Conservation (phyloP, 2,797 vertebrate species). For the Gymnopithys bicolor region DNA sequence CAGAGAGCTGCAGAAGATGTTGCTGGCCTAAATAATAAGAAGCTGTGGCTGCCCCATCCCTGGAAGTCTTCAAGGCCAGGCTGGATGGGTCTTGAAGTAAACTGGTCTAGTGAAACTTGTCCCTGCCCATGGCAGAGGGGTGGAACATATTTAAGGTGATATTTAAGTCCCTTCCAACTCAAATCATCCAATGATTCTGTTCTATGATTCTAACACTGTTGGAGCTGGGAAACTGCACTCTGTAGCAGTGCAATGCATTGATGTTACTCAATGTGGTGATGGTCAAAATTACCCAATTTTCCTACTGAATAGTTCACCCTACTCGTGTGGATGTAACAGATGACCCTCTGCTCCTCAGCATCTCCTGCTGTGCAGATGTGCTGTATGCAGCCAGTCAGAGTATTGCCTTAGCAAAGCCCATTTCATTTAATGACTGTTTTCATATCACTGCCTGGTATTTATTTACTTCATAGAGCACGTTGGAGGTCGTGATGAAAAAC, state of each 20-base stretch:
- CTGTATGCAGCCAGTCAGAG: background rate
- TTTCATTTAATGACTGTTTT: slow-evolving; percentile 42
- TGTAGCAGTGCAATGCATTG: background rate
- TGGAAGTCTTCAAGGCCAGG: background rate
- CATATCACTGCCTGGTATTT: slow-evolving; percentile 62
- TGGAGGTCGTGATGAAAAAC: slow-evolving; percentile 76
- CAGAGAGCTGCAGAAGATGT: background rate
- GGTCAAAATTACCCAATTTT: background rate
- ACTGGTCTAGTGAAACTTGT: accelerated
- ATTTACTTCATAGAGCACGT: slow-evolving; percentile 68
- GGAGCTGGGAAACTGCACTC: accelerated
- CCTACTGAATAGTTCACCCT: background rate
- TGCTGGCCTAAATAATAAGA: background rate
- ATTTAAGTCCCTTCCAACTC: background rate
- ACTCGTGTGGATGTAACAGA: background rate
- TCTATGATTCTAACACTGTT: accelerated
- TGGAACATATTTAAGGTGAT: background rate
- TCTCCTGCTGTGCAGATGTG: background rate
- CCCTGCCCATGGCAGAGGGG: background rate
- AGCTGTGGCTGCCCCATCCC: background rate
- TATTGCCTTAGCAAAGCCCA: background rate
- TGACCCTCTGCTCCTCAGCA: background rate
- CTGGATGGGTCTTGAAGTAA: background rate
- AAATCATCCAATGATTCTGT: background rate
- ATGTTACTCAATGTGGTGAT: background rate